Base-by-base conservation (phyloP, 2,888 invertebrate species). In the Crioceris asparagi region DNA sequence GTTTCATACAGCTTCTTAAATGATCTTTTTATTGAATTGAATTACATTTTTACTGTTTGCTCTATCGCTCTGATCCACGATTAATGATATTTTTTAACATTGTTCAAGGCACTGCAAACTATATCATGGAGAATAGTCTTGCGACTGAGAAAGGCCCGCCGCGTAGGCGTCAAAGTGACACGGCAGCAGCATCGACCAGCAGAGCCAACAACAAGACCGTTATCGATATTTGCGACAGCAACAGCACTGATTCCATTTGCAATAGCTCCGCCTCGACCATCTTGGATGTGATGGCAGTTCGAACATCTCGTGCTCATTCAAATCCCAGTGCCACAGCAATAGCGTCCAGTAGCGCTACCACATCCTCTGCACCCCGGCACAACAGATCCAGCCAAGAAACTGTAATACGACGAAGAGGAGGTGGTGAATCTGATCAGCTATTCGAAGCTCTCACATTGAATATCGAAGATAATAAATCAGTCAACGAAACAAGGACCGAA, bases 191-290 rank as follows among this genome's bases (percentile, higher is more conserved):
- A n/a, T n/a, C n/a, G 35, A 64, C 12, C 48, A 60, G 17, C 58
- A 61, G 35, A 60, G 60, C 32, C 51, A 56, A 32, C 21, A 47
- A 37, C 40, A 47, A 41, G 32, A 44, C 38, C 32, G 16, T 32
- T 23, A 32, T 36, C 18, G 57, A 43, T 51, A 55, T 51, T 56
- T 62, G 61, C 58, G 60, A 59, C 33, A 55, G 54, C 57, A 62
- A 66, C 57, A 50, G 56, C 55, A 47, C 57, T 45, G 54, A 68
- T 55, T 64, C 67, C 0, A 53, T 67, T 16, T 68, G 65, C 39
- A 68, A 68, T 40, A 70, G 67, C 46, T 66, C 67, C 17, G 51
- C 68, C n/a, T 69, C 70, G 0, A 56, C 69, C 5, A 68, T 60
- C 7, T 44, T 57, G 41, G 59, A 60, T 34, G 49, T 45, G n/a